Evolutionary conservation across 2,113 vertebrate genomes (phyloP), one percentile per base, ranked within the genome.

Genomic region (Eurypyga helias): DNA sequence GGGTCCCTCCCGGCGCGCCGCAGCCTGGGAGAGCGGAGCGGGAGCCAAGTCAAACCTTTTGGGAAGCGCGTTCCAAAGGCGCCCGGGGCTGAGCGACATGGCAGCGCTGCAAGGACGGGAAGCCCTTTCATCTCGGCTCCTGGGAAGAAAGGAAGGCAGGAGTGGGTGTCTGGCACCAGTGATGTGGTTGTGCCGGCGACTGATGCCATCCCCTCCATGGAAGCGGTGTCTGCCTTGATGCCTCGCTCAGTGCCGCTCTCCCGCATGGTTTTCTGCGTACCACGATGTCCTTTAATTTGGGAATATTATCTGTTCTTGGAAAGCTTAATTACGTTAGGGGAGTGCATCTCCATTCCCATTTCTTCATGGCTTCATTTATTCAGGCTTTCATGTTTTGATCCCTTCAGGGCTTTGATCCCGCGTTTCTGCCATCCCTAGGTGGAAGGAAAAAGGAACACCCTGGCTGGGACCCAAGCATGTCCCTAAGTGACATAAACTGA

Each of bases 371-470:
- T 71, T 87, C 13, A 20, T 96, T 75, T 93, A 78, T 45, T 83
- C 75, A 24, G 20, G 36, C 72, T 93, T 90, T 94, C 55, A 45
- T 81, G 92, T 70, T 77, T 83, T 70, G 64, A 87, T 93, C 34
- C 60, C 33, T 58, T 70, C 29, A 4, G 72, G 17, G 51, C 83
- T 92, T 96, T 96, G 93, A 96, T 96, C 70, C 91, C 58, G 79
- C 28, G 2, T 72, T 91, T 90, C 78, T 84, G 52, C 79, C 64
- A 31, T 41, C 48, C 41, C n/a, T 51, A 41, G 60, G 33, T 28
- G 51, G 76, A 57, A 94, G 38, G 71, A 12, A 57, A 77, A 85
- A 70, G 34, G 48, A 73, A 75, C 8, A 51, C 21, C 60, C 67
- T 67, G 92, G 33, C 67, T 78, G 71, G 64, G 79, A 76, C 25